Evolutionary conservation across 2,113 vertebrate genomes (phyloP), one percentile per base, ranked within the genome.

Genomic region (Circaetus gallicus): DNA sequence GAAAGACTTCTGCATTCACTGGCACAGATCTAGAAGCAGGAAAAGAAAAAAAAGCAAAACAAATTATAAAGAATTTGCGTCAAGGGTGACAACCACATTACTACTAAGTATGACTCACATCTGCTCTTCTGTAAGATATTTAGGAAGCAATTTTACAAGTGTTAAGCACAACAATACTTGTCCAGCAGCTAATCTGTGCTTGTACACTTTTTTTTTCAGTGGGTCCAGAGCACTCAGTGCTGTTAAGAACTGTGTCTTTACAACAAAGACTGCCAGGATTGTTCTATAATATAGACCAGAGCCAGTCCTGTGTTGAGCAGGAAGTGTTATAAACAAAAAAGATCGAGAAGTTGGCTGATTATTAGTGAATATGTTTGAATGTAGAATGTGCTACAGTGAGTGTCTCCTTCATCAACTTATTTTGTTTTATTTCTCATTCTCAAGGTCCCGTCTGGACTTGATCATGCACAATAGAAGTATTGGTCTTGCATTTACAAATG

Each of bases 61-160:
- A 66, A 91, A 69, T 74, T 47, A 52, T 16, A 47, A 82, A 59
- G 56, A 72, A n/a, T 84, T 91, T 87, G 24, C 4, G 0, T 93
- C 59, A 86, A 59, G 61, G 34, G 40, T 86, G 82, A 69, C 59
- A 91, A 66, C 45, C 21, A 45, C 67, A 74, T 26, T 62, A 31
- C n/a, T 83, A 26, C 53, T 50, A 63, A 90, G n/a, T n/a, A n/a
- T 93, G 77, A 85, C 65, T 91, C 89, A 95, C 76, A 93, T 83
- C 63, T 92, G 67, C 21, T 74, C 20, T 62, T 77, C 66, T 47
- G 59, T 78, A 77, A 93, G 61, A 59, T 76, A 67, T 79, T 95
- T 87, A 78, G 34, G 45, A 86, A 90, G 42, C 4, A 86, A 61
- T 83, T 90, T 85, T 86, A n/a, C 59, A 62, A 93, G 32, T 96